Conservation (phyloP, 2,113 vertebrate species). For the Noctilio leporinus region DNA sequence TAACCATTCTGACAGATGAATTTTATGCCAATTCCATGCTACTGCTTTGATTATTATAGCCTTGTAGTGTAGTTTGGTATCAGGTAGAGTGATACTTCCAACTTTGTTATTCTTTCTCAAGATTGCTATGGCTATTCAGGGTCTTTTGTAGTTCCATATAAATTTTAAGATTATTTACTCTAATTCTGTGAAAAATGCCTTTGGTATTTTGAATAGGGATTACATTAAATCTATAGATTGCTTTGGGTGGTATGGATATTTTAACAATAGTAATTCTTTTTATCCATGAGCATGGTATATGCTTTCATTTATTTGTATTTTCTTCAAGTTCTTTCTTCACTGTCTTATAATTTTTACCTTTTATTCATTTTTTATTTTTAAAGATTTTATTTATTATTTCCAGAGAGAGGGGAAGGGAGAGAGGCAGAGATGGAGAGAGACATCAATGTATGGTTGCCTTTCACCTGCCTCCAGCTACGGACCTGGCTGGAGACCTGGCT, state of each 20-base stretch:
- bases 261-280: neutral
- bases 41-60: neutral
- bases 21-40: neutral
- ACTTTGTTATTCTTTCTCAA: neutral
- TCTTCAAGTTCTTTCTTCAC: neutral
- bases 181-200: neutral
- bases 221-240: neutral
- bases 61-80: neutral
- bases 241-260: neutral
- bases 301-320: neutral
- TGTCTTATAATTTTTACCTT: neutral
- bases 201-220: neutral
- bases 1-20: neutral
- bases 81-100: neutral
- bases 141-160: neutral
- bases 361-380: too few species aligned
- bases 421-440: too few species aligned
- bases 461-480: too few species aligned
- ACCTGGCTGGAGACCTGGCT: too few species aligned
- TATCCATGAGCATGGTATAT: neutral
- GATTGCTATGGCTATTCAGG: neutral
- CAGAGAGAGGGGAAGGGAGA: too few species aligned
- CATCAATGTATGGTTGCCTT: too few species aligned
- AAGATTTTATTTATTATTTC: too few species aligned
- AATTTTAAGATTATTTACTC: neutral